Evolutionary conservation across 2,888 invertebrate genomes (phyloP).

Genomic region (Miltochrista miniata): DNA sequence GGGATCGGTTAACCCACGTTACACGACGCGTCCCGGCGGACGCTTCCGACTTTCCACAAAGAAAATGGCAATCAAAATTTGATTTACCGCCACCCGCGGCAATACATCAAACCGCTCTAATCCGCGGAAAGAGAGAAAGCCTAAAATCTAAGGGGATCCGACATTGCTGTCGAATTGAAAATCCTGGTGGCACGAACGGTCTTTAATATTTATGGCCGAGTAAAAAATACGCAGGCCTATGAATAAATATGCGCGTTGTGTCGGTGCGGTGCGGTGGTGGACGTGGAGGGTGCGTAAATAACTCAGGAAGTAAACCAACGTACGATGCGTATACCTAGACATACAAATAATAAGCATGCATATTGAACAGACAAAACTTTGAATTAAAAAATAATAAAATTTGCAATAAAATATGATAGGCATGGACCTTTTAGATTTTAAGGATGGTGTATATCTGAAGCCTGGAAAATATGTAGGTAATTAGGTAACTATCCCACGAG

Average conservation of each 20-base stretch:
- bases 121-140: slow-evolving; percentile 75
- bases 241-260: slow-evolving; percentile 63
- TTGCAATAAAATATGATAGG: no score
- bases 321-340: slow-evolving; percentile 12
- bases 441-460: no score
- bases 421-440: no score
- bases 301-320: slow-evolving; percentile 26
- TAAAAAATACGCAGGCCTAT: slow-evolving; percentile 69
- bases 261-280: slow-evolving; percentile 3
- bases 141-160: slow-evolving; percentile 77
- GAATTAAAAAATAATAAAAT: no score
- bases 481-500: no score
- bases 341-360: background rate
- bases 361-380: no score
- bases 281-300: slow-evolving; percentile 29
- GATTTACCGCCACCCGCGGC: slow-evolving; percentile 82
- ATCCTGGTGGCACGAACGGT: slow-evolving; percentile 64
- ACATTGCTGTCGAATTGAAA: slow-evolving; percentile 75
- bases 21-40: slow-evolving; percentile 67
- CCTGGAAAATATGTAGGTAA: no score
- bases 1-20: slow-evolving; percentile 81
- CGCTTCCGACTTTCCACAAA: slow-evolving; percentile 78
- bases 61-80: slow-evolving; percentile 84
- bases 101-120: slow-evolving; percentile 78
- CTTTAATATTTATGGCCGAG: slow-evolving; percentile 78